Percentiles rank a stretch among this genome's conserved stretches.
Conservation (phyloP, 2,888 invertebrate species). For the Notodonta ziczac region DNA sequence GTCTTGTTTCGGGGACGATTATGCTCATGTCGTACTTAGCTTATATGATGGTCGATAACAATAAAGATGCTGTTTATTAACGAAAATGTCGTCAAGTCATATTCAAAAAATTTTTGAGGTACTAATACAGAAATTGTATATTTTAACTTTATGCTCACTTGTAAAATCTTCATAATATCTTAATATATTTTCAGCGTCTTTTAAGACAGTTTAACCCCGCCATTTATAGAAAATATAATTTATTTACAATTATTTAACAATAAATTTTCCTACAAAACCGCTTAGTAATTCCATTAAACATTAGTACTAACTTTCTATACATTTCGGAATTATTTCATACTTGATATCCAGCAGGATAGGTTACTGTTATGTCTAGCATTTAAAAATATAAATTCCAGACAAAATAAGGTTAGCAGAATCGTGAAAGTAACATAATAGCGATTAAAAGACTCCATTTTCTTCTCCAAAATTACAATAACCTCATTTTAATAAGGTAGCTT, state of each 20-base stretch:
- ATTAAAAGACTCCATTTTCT: not conserved
- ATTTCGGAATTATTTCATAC: not conserved
- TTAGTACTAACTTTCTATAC: not conserved
- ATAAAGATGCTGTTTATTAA: not conserved
- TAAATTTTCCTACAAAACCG: no score
- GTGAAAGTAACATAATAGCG: not conserved
- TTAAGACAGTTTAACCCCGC: no score
- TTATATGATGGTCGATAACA: not conserved
- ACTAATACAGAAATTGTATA: no score
- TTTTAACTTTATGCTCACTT: no score
- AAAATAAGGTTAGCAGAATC: not conserved
- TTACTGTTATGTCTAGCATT: not conserved
- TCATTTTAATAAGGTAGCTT: not conserved
- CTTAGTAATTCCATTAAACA: not conserved
- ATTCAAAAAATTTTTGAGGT: no score
- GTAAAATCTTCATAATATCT: no score
- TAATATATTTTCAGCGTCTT: no score
- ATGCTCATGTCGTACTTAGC: not conserved
- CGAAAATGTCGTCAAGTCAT: no score
- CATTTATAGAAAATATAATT: no score
- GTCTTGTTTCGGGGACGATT: constrained; percentile 12
- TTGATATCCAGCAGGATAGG: not conserved
- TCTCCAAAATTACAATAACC: not conserved
- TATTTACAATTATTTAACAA: no score
- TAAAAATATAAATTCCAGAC: not conserved